Evolutionary conservation across 2,113 vertebrate genomes (phyloP).

Genomic region (human): GRCh38 chr13:34046001-34046500

Average conservation of each 20-base stretch:
- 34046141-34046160: slow-evolving; percentile 64
- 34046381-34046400: not conserved
- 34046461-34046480: not conserved
- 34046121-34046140: slow-evolving; percentile 54
- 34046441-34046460: not conserved
- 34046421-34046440: not conserved
- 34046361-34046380: not conserved
- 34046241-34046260: slow-evolving; percentile 14
- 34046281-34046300: not conserved
- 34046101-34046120: slow-evolving; percentile 70
- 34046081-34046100: slow-evolving; percentile 7
- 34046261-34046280: slow-evolving; percentile 50
- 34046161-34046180: slow-evolving; percentile 60
- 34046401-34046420: not conserved
- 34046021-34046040: slow-evolving; percentile 40
- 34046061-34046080: not conserved
- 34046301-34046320: not conserved
- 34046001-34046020: not conserved
- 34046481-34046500: not conserved
- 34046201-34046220: slow-evolving; percentile 33
- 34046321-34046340: not conserved
- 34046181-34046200: not conserved
- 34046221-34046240: slow-evolving; percentile 64
- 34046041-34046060: not conserved
- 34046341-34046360: not conserved